These are phyloP conservation scores for Camponotus pennsylvanicus DNA, from an alignment of 1,140 invertebrate species.

Conservation along the genomic window DNA sequence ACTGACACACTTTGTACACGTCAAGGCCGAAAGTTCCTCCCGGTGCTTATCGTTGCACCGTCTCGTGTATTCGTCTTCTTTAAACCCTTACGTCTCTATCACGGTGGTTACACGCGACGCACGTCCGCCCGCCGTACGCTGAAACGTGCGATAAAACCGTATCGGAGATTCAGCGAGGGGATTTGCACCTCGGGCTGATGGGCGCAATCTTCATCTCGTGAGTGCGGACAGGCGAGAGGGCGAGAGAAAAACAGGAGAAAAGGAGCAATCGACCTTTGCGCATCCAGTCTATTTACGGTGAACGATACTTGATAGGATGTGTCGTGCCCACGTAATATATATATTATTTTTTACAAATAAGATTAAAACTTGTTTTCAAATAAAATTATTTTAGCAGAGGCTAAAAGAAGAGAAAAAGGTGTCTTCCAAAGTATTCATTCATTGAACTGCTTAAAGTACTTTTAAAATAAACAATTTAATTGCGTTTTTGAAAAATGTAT, in stretches of 20 bases:
- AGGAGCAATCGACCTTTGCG: constrained; percentile 1
- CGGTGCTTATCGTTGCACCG: constrained; percentile 31
- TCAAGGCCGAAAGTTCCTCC: constrained; percentile 62
- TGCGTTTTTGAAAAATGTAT: background rate
- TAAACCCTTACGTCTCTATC: constrained; percentile 36
- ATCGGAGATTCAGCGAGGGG: constrained; percentile 51
- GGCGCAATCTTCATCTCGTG: constrained; percentile 71
- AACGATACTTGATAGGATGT: background rate
- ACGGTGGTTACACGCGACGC: constrained; percentile 3
- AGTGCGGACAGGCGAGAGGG: constrained; percentile 68
- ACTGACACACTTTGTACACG: constrained; percentile 64
- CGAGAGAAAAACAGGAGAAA: constrained; percentile 53
- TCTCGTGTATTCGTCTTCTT: constrained; percentile 52
- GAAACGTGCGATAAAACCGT: constrained; percentile 34
- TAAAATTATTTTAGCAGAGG: background rate
- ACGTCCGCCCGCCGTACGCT: constrained; percentile 15
- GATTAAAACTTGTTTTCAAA: background rate
- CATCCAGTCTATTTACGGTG: background rate
- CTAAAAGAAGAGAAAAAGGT: background rate
- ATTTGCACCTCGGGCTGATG: constrained; percentile 62
- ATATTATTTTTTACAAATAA: background rate
- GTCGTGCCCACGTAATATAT: background rate
- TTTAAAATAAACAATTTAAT: background rate
- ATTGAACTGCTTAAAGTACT: constrained; percentile 16
- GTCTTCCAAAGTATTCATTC: background rate